Evolutionary conservation across 2,797 vertebrate genomes (phyloP).

Genomic region (Pseudomugil gertrudae): DNA sequence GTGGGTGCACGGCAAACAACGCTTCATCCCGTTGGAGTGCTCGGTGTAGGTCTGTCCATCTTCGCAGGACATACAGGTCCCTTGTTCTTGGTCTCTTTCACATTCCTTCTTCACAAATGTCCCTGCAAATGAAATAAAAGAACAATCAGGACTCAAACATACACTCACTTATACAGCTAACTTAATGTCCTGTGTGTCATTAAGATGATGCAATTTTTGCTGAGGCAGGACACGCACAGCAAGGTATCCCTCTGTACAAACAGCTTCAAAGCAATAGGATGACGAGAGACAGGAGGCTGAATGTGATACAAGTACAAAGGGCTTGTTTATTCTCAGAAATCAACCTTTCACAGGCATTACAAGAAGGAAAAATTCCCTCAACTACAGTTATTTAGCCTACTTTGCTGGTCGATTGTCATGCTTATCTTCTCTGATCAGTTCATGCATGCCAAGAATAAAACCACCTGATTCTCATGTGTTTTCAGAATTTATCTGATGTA

Average conservation of each 20-base stretch:
- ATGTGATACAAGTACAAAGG: background rate
- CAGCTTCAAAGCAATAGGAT: constrained; percentile 2
- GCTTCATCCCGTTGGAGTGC: constrained; percentile 84
- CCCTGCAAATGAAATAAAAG: constrained; percentile 63
- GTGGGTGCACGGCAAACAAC: constrained; percentile 82
- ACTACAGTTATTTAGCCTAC: constrained; percentile 14
- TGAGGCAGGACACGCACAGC: constrained; percentile 26
- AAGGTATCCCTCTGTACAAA: background rate
- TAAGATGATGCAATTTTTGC: constrained; percentile 4
- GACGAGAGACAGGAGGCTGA: background rate
- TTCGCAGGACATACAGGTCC: constrained; percentile 75
- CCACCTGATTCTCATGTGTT: constrained; percentile 49
- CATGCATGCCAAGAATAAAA: constrained; percentile 31
- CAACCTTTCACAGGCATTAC: constrained; percentile 1
- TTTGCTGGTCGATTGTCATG: constrained; percentile 5
- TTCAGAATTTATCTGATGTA: constrained; percentile 33
- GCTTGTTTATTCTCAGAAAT: constrained; percentile 11
- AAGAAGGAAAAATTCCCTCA: constrained; percentile 5
- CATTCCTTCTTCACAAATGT: constrained; percentile 78
- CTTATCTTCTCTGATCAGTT: constrained; percentile 22
- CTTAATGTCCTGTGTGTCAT: background rate
- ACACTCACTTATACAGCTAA: background rate
- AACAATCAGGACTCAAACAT: background rate
- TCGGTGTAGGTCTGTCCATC: constrained; percentile 80
- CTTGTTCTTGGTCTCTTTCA: constrained; percentile 63